Evolutionary conservation across 1,140 invertebrate genomes (phyloP), one percentile per base, ranked within the genome.

Genomic region (Cydia pomonella): DNA sequence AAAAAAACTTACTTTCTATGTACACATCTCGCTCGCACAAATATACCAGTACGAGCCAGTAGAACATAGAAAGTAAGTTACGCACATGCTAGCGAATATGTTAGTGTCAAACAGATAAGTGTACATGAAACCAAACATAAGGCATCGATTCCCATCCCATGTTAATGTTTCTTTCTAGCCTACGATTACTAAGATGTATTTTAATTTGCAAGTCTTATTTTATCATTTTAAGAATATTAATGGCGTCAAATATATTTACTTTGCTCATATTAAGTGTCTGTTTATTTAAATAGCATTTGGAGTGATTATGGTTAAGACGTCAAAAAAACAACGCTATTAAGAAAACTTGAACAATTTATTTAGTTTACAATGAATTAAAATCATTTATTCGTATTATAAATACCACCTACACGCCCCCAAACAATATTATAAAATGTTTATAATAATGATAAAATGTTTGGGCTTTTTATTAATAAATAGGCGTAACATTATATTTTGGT

Each of bases 121-220:
- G n/a, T n/a, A n/a, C n/a, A n/a, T n/a, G n/a, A n/a, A 38, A 10
- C 33, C 33, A 38, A 10, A 7, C 33, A 38, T 63, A 13, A 63
- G 25, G 3, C 62, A 25, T 6, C 1, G 27, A 29, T 66, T 33
- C 27, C 12, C 27, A 66, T 33, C 27, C 12, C 27, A 66, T 29
- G 63, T 1, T 27, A 33, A 33, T 66, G n/a, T 66, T 9, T 66
- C 16, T 18, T 3, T 6, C 5, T 53, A 16, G 27, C 33, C 33
- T 38, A 38, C 13, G 16, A 66, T 66, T 33, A 25, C 12, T 64
- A 33, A 25, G 27, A 33, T 64, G 2, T 64, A 64, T 64, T 29
- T 64, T n/a, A 25, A 66, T 66, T 66, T 66, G 27, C 63, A n/a
- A 66, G 63, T 66, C 27, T 33, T 66, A 66, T 29, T 29, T 64